Evolutionary conservation across 2,797 vertebrate species (phyloP).

Genomic region (Threskiornis aethiopicus): DNA sequence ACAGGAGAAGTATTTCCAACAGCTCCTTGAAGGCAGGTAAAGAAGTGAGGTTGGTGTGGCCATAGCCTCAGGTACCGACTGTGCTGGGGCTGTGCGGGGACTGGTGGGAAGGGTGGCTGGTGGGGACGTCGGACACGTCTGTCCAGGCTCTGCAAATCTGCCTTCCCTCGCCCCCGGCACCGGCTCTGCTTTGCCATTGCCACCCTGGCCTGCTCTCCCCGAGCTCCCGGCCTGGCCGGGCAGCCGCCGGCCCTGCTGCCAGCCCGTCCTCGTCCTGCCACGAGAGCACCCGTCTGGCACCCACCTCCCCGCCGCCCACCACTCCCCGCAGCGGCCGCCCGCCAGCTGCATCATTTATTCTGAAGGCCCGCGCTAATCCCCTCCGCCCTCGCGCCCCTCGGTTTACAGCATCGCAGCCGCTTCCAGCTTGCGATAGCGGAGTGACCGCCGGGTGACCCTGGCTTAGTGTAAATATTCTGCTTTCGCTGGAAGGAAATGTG

Average conservation of each 20-base stretch:
- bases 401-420: background rate
- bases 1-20: background rate
- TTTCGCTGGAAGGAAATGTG: slow-evolving; percentile 65
- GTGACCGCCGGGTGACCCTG: slow-evolving; percentile 48
- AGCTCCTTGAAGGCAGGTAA: background rate
- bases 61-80: background rate
- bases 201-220: rapidly evolving
- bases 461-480: slow-evolving; percentile 71
- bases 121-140: rapidly evolving
- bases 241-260: background rate
- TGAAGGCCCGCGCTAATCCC: background rate
- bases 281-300: rapidly evolving
- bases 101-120: background rate
- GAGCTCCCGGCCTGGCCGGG: rapidly evolving
- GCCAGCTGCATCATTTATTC: background rate
- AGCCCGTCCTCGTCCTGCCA: rapidly evolving
- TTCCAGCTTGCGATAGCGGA: slow-evolving; percentile 26
- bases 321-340: background rate
- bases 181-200: rapidly evolving
- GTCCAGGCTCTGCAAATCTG: background rate
- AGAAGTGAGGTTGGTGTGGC: background rate
- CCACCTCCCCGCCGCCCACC: background rate
- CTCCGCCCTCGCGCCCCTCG: background rate
- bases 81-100: rapidly evolving
- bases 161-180: rapidly evolving